Evolutionary conservation across 2,888 invertebrate species (phyloP).

Genomic region (Antheraea yamamai): DNA sequence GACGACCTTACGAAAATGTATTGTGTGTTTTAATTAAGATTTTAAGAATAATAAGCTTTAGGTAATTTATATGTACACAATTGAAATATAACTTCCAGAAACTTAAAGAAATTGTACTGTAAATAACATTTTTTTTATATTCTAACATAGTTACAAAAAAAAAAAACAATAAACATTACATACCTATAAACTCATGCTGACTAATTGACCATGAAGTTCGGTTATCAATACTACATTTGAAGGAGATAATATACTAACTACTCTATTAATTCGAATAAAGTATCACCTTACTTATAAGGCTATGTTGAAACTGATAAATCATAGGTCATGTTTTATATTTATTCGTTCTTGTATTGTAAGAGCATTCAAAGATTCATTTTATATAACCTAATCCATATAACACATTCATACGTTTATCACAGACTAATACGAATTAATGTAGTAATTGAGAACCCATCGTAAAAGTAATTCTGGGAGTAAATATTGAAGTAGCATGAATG

Average conservation of each 20-base stretch:
- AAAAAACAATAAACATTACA: neutral
- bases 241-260: no score
- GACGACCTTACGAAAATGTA: neutral
- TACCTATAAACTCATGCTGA: neutral
- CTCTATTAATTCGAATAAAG: no score
- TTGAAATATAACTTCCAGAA: neutral
- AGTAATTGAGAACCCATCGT: neutral
- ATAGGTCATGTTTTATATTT: no score
- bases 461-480: neutral
- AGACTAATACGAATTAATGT: neutral
- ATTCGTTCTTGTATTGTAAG: no score
- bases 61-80: neutral
- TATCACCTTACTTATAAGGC: no score
- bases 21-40: neutral
- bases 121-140: neutral
- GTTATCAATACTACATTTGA: no score
- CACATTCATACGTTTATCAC: neutral
- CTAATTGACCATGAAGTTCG: neutral
- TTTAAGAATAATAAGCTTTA: neutral
- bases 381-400: neutral
- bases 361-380: neutral
- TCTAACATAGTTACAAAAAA: neutral
- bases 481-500: conserved; percentile 24
- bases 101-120: neutral
- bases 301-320: no score